Conservation (phyloP, 2,888 invertebrate species). For the Coremacera marginata region DNA sequence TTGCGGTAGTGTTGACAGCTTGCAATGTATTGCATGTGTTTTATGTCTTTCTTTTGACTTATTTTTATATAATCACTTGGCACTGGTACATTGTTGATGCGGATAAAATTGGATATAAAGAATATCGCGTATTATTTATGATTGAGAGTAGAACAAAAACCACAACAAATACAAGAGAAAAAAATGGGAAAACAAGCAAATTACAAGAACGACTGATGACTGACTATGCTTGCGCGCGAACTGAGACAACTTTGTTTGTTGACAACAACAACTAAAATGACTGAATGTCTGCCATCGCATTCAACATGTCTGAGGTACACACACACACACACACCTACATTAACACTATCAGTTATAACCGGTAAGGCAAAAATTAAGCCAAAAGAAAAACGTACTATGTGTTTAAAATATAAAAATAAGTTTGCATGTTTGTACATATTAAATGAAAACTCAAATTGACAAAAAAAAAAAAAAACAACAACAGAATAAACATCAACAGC, state of each 20-base stretch:
- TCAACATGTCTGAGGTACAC: background rate
- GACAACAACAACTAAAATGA: constrained; percentile 21
- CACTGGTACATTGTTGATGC: background rate
- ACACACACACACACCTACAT: background rate
- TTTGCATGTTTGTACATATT: background rate
- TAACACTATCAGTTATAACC: background rate
- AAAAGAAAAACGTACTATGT: background rate
- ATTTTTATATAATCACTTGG: background rate
- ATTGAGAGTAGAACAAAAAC: background rate
- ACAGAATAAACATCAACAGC: background rate
- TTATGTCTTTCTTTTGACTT: background rate
- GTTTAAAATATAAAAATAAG: background rate
- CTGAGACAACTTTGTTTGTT: background rate
- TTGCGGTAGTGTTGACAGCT: background rate
- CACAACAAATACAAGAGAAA: background rate
- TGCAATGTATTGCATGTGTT: background rate
- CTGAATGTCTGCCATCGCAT: constrained; percentile 26
- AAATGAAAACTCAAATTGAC: constrained; percentile 24
- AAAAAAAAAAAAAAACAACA: constrained; percentile 4
- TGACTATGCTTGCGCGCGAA: background rate
- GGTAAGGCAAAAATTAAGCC: background rate
- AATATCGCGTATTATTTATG: constrained; percentile 18
- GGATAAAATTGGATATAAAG: constrained; percentile 26
- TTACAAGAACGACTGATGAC: background rate
- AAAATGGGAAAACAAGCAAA: background rate